phyloP scores from a whole-genome alignment of 2,797 vertebrate genomes.

The Sarcoramphus papa region DNA sequence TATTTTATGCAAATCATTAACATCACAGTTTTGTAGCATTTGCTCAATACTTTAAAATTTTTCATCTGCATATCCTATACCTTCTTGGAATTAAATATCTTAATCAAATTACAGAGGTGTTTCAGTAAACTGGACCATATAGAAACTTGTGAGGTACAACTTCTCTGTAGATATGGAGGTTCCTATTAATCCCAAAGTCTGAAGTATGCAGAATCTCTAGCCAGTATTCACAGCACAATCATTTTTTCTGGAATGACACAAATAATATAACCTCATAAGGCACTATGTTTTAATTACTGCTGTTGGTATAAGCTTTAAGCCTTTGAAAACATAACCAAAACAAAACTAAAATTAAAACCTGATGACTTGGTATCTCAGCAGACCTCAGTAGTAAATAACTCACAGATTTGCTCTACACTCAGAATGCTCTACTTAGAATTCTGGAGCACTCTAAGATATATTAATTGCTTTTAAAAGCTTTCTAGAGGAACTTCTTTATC shows the following conservation, averaged over 20 bases:
- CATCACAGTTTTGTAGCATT: not conserved
- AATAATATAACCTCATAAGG: not conserved
- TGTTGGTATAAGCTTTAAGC: not conserved
- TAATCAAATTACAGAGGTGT: not conserved
- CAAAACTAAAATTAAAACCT: not conserved
- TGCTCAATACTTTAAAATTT: not conserved
- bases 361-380: not conserved
- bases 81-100: not conserved
- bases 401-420: not conserved
- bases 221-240: not conserved
- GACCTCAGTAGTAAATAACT: not conserved
- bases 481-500: not conserved
- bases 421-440: not conserved
- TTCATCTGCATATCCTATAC: not conserved
- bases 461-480: not conserved
- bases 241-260: not conserved
- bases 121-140: not conserved
- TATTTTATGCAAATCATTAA: not conserved
- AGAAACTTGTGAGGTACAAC: not conserved
- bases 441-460: not conserved
- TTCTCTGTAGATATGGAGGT: no score
- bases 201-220: not conserved
- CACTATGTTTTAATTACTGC: not conserved
- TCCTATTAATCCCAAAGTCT: not conserved
- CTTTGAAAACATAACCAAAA: not conserved